A percentile compares a stretch with the other conserved stretches of the same genome.
Evolutionary conservation across 2,113 vertebrate genomes (phyloP).

Genomic region (Elephas maximus): DNA sequence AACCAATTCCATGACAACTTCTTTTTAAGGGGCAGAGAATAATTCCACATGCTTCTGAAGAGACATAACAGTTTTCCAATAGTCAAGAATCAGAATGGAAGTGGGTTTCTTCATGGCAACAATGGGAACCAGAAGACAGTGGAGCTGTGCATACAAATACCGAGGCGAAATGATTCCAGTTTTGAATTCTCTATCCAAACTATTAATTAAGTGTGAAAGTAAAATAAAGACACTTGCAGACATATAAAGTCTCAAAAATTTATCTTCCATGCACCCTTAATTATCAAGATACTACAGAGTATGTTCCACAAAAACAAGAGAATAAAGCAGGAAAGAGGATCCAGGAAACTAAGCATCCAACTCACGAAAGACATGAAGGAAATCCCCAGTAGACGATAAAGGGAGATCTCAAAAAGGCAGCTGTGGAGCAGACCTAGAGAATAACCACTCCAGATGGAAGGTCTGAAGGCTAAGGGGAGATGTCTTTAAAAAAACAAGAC

Average conservation of each 20-base stretch:
- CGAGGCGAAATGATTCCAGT: neutral
- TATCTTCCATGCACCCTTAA: neutral
- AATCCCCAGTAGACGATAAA: too few species aligned
- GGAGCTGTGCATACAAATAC: neutral
- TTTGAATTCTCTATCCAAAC: neutral
- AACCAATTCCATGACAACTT: neutral
- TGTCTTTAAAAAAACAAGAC: neutral
- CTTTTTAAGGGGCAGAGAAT: neutral
- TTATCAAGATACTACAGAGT: neutral
- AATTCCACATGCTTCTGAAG: neutral
- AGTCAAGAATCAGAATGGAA: neutral
- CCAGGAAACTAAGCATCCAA: neutral
- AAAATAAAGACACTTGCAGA: slow-evolving; percentile 9
- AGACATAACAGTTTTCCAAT: neutral
- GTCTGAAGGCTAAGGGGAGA: neutral
- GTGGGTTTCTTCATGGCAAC: neutral
- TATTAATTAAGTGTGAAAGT: neutral
- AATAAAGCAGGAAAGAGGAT: neutral
- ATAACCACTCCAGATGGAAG: neutral
- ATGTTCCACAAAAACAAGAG: neutral
- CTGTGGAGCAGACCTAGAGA: neutral
- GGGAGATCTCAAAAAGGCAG: neutral
- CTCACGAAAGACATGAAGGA: neutral
- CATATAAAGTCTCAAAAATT: neutral
- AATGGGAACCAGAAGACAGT: neutral